Conservation (phyloP, 1,140 invertebrate species). For the Monomorium pharaonis region DNA sequence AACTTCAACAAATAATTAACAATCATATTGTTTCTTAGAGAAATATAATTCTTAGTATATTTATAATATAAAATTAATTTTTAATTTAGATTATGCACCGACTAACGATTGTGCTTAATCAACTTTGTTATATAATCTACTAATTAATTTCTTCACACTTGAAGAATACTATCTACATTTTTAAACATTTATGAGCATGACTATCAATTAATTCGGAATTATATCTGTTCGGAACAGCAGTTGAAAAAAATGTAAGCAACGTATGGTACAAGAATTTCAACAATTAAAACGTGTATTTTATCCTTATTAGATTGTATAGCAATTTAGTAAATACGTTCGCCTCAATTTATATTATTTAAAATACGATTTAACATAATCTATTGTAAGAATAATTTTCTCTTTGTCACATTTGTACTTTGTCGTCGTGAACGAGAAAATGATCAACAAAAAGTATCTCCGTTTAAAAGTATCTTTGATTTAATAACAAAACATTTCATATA, state of each 20-base stretch:
- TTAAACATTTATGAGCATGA: not conserved
- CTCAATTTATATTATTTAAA: not conserved
- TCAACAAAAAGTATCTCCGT: not conserved
- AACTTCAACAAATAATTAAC: no score
- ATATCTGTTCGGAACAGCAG: no score
- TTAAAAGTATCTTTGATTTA: slow-evolving; percentile 50
- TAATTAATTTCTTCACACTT: no score
- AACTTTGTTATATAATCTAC: no score
- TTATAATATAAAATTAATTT: no score
- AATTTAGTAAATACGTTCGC: not conserved
- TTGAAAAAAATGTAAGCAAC: not conserved
- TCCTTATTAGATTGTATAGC: not conserved
- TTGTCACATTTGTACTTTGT: not conserved
- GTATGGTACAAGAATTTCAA: not conserved
- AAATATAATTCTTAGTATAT: no score
- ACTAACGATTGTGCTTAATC: no score
- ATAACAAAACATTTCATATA: slow-evolving; percentile 37
- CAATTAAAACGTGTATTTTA: not conserved
- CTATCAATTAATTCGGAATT: no score
- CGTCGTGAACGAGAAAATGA: no score
- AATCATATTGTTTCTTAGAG: no score
- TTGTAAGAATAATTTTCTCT: not conserved
- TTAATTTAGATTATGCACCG: no score
- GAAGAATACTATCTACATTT: no score
- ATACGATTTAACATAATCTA: not conserved